Base-by-base conservation (phyloP, 1,140 invertebrate genomes). In the Hirudo medicinalis region DNA sequence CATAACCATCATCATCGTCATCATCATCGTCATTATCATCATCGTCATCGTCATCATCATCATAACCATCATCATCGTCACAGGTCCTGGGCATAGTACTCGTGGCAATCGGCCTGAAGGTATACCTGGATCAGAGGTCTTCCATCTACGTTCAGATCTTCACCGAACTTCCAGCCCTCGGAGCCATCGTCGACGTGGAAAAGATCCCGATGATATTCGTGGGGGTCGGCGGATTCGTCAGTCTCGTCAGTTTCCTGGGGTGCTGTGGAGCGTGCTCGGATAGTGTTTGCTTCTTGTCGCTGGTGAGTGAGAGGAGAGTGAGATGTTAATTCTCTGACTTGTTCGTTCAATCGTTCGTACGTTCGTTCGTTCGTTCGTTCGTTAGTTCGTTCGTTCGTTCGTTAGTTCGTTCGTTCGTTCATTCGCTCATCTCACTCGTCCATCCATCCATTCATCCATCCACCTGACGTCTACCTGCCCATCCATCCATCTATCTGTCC, bases 181-280 rank as follows among this genome's bases (percentile, higher is more conserved):
- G 57, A 8, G 29, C 29, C 5, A 11, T 63, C 8, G 29, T 63
- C 57, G 57, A 63, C 53, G 43, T 70, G 11, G 69, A 70, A 13
- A 49, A 32, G 54, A 22, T 73, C 29, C 43, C 55, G 29, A 32
- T 60, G 69, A 68, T 76, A 22, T 70, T 78, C 36, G 77, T 78
- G 43, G 76, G 57, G 15, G 69, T 72, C 17, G 78, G 78, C 0
- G 75, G 70, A 19, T 66, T 76, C 22, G 74, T 77, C 13, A 36
- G 75, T 32, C 15, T 77, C 40, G 72, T 79, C 17, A 77, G 78
- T n/a, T 75, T 78, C 71, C 75, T 77, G 69, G 78, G 78, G 29
- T 78, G 78, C 49, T 77, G 76, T 66, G 78, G 78, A 2, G 73
- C 78, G 2, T 57, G 74, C 17, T 74, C 74, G 66, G 77, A 79